phyloP scores from a whole-genome alignment of 2,888 invertebrate species.

The Phengaris alcon region DNA sequence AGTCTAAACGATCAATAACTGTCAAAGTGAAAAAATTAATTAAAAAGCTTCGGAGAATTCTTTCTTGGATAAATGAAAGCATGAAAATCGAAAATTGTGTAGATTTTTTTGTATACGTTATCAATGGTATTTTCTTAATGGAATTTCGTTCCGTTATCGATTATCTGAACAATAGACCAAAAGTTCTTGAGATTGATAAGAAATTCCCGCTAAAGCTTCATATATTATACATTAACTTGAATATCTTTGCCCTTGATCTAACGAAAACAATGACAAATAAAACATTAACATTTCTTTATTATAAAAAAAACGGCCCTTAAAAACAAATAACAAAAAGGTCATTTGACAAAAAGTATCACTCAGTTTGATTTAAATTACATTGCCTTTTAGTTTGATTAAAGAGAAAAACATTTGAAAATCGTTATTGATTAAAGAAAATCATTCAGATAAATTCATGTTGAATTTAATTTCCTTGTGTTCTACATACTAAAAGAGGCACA shows the following conservation, averaged over 20 bases:
- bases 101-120: conserved; percentile 56
- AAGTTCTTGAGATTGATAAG: conserved; percentile 31
- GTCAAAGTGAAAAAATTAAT: conserved; percentile 70
- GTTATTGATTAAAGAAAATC: neutral
- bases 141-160: conserved; percentile 42
- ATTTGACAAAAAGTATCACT: conserved; percentile 19
- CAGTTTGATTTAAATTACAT: conserved; percentile 20
- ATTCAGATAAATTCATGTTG: neutral
- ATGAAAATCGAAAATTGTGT: conserved; percentile 66
- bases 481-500: neutral
- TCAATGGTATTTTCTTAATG: conserved; percentile 58
- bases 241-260: neutral
- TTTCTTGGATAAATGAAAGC: conserved; percentile 67
- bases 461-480: neutral
- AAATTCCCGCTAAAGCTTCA: conserved; percentile 25
- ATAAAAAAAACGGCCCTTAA: neutral
- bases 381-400: conserved; percentile 23
- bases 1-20: conserved; percentile 67
- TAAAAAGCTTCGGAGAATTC: conserved; percentile 62
- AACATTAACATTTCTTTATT: neutral
- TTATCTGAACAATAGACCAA: conserved; percentile 35
- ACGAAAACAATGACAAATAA: conserved; percentile 13
- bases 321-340: neutral
- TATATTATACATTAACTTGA: conserved; percentile 22
- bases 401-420: neutral